Conservation (phyloP, 2,797 vertebrate genomes). For the Geotrypetes seraphini region DNA sequence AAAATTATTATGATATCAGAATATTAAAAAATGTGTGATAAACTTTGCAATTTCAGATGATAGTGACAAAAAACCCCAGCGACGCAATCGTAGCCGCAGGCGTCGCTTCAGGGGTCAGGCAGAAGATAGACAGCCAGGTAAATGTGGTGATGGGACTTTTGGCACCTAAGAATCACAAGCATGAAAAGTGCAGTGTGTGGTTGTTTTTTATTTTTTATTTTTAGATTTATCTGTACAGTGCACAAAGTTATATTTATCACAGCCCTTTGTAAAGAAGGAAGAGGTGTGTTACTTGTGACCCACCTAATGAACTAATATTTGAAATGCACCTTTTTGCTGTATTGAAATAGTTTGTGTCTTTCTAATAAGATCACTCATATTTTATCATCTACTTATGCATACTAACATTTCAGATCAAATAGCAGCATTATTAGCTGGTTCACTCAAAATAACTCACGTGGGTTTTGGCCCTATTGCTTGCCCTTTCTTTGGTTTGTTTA, state of each 20-base stretch:
- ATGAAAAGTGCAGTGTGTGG: slow-evolving; percentile 60
- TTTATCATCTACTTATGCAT: slow-evolving; percentile 45
- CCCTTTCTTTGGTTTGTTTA: no score
- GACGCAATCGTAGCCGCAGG: slow-evolving; percentile 94
- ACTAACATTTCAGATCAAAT: slow-evolving; percentile 49
- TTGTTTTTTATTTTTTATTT: slow-evolving; percentile 54
- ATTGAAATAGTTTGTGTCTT: slow-evolving; percentile 41
- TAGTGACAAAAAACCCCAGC: slow-evolving; percentile 86
- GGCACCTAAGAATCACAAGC: slow-evolving; percentile 53
- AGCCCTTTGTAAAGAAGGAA: slow-evolving; percentile 41
- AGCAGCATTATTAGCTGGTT: no score
- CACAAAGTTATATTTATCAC: slow-evolving; percentile 47
- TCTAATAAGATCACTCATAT: no score
- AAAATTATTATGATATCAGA: slow-evolving; percentile 35
- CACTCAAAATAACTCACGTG: no score
- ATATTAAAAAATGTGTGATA: slow-evolving; percentile 64
- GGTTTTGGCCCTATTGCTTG: no score
- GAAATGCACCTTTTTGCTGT: slow-evolving; percentile 48
- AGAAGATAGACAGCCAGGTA: slow-evolving; percentile 98
- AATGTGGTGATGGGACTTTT: slow-evolving; percentile 54
- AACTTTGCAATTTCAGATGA: slow-evolving; percentile 83
- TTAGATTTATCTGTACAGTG: slow-evolving; percentile 22
- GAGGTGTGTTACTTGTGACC: no score
- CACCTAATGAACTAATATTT: no score
- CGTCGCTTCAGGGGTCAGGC: slow-evolving; percentile 81